Evolutionary conservation across 2,113 vertebrate species (phyloP).

Genomic region (Megatriorchis doriae): DNA sequence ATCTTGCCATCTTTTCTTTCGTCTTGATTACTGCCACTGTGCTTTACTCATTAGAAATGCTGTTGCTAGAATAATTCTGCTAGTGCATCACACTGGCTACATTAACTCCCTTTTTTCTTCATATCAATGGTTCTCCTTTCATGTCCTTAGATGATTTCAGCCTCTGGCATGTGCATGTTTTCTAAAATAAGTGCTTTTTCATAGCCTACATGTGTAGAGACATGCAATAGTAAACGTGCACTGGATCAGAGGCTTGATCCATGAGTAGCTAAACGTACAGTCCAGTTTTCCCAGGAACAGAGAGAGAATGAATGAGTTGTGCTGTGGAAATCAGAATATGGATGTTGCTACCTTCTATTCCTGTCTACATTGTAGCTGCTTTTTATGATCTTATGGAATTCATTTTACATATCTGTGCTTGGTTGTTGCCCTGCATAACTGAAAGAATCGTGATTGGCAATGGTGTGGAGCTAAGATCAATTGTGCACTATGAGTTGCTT

Average conservation of each 20-base stretch:
- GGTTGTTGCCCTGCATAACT: neutral
- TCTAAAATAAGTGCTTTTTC: neutral
- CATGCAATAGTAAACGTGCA: fast-evolving
- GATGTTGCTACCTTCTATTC: neutral
- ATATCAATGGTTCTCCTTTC: neutral
- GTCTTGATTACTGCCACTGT: neutral
- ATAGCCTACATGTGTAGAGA: neutral
- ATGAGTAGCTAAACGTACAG: neutral
- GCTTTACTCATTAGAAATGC: neutral
- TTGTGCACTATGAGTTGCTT: neutral
- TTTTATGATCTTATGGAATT: neutral
- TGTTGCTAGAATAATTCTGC: neutral
- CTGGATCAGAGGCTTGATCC: neutral
- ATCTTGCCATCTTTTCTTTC: neutral
- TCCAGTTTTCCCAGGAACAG: neutral
- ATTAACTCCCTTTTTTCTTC: neutral
- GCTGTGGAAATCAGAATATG: neutral
- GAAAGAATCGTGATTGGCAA: neutral
- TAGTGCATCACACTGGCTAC: neutral
- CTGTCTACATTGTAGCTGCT: neutral
- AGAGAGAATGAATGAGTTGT: neutral
- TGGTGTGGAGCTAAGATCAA: neutral
- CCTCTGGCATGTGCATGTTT: neutral
- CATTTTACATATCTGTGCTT: neutral
- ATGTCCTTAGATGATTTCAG: neutral